Evolutionary conservation across 2,888 invertebrate genomes (phyloP), one percentile per base, ranked within the genome.

Genomic region (Epiblema foenella): DNA sequence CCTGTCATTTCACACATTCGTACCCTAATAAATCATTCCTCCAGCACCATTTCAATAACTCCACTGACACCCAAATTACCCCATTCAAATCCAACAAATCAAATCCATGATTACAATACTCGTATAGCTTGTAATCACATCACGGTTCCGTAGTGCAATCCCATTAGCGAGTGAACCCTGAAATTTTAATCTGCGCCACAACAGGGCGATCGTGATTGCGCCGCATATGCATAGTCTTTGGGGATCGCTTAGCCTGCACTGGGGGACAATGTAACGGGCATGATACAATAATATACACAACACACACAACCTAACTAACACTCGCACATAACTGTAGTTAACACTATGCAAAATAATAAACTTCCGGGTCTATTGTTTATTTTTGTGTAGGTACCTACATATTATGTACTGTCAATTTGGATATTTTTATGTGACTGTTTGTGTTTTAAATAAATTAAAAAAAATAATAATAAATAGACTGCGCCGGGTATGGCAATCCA

Each of bases 131-230:
- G 64, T 70, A 59, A 88, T 87, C 83, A 81, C 80, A 84, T 84
- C 82, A 82, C 39, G 88, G 87, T 87, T 88, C 88, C 83, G 85
- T 84, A 88, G 88, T 86, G 91, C 93, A 93, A 93, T 93, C 91
- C 89, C 93, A 93, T 93, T 93, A 93, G 88, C 85, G 91, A 86
- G 86, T 93, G 93, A 91, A 91, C 91, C 91, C 93, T 92, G 92
- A 91, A 93, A 93, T 93, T 91, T 92, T 92, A 93, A 93, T 93
- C 93, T 91, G 86, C 82, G 82, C 82, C 86, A 93, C 93, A 93
- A 93, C 91, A 85, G 86, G 81, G 87, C 90, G 87, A 93, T 93
- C 90, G 87, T 90, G 92, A 93, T 92, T 91, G 92, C 93, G 85
- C 83, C 92, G 87, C 93, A 92, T 93, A 91, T 93, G 93, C 90